A percentile compares a stretch with the other conserved stretches of the same genome.
phyloP scores from a whole-genome alignment of 2,113 vertebrate species.

The Ochotona princeps region DNA sequence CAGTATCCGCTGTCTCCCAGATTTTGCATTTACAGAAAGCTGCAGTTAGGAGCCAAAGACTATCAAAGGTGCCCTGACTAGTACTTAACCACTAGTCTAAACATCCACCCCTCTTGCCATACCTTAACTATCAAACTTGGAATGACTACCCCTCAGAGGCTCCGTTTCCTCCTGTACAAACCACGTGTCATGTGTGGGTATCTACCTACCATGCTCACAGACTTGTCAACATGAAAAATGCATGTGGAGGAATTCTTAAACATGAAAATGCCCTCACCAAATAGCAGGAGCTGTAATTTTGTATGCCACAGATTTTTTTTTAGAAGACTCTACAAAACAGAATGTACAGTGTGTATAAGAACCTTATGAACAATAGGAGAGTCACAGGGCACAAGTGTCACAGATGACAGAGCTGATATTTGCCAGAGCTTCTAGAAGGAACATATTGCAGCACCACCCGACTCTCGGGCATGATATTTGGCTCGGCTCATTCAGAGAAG shows the following conservation, averaged over 20 bases:
- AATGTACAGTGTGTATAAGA: neutral
- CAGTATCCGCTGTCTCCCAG: too few species aligned
- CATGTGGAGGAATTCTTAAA: slow-evolving; percentile 1
- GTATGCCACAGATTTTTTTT: neutral
- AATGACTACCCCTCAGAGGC: neutral
- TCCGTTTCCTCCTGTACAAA: neutral
- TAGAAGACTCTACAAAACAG: neutral
- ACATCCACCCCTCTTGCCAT: neutral
- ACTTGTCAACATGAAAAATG: neutral
- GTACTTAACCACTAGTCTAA: too few species aligned
- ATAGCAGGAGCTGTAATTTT: neutral
- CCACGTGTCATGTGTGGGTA: neutral
- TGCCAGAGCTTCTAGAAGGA: neutral
- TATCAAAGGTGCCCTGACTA: too few species aligned
- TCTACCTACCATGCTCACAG: neutral
- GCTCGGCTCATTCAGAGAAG: neutral
- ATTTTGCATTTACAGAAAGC: too few species aligned
- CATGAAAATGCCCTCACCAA: neutral
- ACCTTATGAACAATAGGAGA: neutral
- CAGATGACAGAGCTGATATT: neutral
- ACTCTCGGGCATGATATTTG: neutral
- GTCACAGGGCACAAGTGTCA: neutral
- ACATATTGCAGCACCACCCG: too few species aligned
- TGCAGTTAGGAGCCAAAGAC: too few species aligned
- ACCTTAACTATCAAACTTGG: neutral